These are phyloP conservation scores for Plotosus lineatus DNA, from an alignment of 2,113 vertebrate genomes.

Conservation along the genomic window DNA sequence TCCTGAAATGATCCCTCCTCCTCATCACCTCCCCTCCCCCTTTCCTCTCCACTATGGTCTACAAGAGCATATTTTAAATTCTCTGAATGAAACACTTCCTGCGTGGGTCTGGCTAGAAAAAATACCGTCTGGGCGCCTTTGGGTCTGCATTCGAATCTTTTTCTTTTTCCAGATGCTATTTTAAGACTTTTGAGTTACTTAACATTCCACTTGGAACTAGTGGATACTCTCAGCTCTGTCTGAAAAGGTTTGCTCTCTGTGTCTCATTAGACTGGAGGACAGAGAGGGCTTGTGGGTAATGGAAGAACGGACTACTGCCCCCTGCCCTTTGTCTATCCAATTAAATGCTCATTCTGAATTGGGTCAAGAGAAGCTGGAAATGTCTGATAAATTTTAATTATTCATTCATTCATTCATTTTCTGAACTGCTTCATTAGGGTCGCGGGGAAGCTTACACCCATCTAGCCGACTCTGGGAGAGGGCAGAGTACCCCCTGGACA, in stretches of 20 bases:
- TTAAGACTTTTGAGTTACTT: constrained; percentile 33
- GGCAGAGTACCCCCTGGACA: too few species aligned
- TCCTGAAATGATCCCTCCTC: neutral
- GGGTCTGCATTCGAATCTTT: constrained; percentile 48
- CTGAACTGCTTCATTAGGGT: too few species aligned
- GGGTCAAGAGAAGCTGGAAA: neutral
- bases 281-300: neutral
- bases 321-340: neutral
- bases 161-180: constrained; percentile 23
- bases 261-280: constrained; percentile 1
- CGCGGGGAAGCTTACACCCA: too few species aligned
- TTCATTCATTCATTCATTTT: too few species aligned
- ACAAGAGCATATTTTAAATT: constrained; percentile 47
- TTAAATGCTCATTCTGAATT: neutral
- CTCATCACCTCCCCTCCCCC: constrained; percentile 12
- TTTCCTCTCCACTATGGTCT: constrained; percentile 3
- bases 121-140: constrained; percentile 59
- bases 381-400: neutral
- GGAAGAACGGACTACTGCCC: neutral
- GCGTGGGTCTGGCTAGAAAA: constrained; percentile 40
- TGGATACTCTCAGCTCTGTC: constrained; percentile 35
- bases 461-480: too few species aligned
- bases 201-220: constrained; percentile 18
- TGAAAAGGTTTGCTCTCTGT: neutral
- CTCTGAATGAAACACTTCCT: constrained; percentile 50